Evolutionary conservation across 2,797 vertebrate species (phyloP), one percentile per base, ranked within the genome.

Genomic region (Peromyscus melanophrys): DNA sequence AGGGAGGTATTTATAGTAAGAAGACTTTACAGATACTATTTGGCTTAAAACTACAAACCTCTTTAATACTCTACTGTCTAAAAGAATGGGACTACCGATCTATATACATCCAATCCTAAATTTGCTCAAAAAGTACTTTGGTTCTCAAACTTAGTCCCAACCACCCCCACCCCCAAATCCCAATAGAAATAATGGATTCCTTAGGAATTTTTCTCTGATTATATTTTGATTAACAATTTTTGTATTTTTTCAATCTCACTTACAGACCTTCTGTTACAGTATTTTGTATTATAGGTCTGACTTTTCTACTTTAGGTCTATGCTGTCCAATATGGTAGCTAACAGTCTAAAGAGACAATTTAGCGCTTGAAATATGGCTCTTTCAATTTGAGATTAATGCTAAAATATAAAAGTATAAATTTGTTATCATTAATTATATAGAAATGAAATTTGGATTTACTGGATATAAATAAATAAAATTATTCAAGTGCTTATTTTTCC

Each of bases 1-100:
- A 52, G 17, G 10, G 27, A 40, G 52, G 25, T 27, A 75, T 49
- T 57, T 91, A 77, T 21, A 76, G 37, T 46, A 94, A 82, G 61
- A 88, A 78, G 31, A 3, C 12, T 93, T 94, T 71, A 78, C 2
- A 96, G 61, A 82, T 49, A 59, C 2, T n/a, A 89, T 77, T 76
- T 52, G 34, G 61, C 61, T 16, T 57, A 75, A 87, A 65, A 86
- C 27, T 92, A 92, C 21, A 12, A 27, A 92, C 14, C 19, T 65
- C 34, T 81, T 97, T 67, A 90, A 92, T 8, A 94, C 9, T 23
- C 85, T 91, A 91, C 52, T 80, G 80, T 89, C 67, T 86, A 89
- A 31, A 40, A 34, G 82, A 84, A 1, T 34, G 61, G 61, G 40
- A 65, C 61, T 14, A 23, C 40, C 49, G 19, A 67, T 67, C 43